Evolutionary conservation across 2,888 invertebrate species (phyloP).

Genomic region (Standfussiana lucernea): DNA sequence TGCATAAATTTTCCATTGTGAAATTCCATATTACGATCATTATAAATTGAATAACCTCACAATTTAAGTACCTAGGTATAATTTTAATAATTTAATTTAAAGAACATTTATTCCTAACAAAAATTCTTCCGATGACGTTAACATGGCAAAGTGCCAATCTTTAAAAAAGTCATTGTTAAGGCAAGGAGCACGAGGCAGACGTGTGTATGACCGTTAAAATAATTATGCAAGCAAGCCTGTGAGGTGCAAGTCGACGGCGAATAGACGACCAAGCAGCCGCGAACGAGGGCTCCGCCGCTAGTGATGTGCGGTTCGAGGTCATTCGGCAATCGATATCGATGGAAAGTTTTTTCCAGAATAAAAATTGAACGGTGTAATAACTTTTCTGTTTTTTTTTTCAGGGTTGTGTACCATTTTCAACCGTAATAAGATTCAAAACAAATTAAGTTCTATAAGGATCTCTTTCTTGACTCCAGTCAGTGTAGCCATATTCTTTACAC

Average conservation of each 20-base stretch:
- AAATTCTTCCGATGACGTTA: neutral
- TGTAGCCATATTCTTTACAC: neutral
- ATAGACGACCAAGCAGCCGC: slow-evolving; percentile 75
- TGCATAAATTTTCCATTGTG: neutral
- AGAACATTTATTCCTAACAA: neutral
- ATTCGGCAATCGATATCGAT: slow-evolving; percentile 82
- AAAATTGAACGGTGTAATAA: neutral
- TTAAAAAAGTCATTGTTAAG: slow-evolving; percentile 27
- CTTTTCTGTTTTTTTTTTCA: neutral
- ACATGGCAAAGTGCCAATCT: slow-evolving; percentile 33
- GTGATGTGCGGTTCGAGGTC: slow-evolving; percentile 81
- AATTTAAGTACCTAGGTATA: too few species aligned
- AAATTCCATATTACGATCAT: neutral
- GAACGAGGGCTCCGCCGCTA: slow-evolving; percentile 76
- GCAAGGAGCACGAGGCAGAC: slow-evolving; percentile 43
- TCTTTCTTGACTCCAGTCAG: neutral
- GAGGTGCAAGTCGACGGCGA: slow-evolving; percentile 74
- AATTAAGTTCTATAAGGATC: neutral
- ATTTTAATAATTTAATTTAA: neutral
- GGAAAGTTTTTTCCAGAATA: slow-evolving; percentile 20
- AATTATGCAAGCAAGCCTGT: slow-evolving; percentile 85
- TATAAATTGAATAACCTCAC: too few species aligned
- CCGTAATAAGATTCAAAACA: neutral
- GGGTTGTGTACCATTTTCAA: neutral
- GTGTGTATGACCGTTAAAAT: slow-evolving; percentile 76